A percentile compares a stretch with the other conserved stretches of the same genome.
Evolutionary conservation across 2,888 invertebrate genomes (phyloP).

Genomic region (Euzetes globulus): DNA sequence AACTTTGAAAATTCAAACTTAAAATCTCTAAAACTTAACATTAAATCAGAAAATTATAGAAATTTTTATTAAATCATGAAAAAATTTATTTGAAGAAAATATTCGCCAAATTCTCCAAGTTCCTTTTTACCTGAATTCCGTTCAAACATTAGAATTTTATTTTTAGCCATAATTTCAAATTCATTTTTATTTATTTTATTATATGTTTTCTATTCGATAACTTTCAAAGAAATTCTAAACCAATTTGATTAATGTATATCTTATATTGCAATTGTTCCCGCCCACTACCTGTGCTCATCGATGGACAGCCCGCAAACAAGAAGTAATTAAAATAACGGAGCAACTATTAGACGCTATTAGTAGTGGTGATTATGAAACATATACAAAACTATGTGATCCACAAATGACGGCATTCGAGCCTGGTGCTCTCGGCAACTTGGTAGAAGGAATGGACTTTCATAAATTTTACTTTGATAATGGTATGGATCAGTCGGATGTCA

Average conservation of each 20-base stretch:
- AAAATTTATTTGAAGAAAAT: no score
- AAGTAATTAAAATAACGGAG: slow-evolving; percentile 98
- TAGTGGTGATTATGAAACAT: slow-evolving; percentile 94
- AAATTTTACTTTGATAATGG: slow-evolving; percentile 99
- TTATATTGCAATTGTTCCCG: neutral
- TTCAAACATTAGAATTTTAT: no score
- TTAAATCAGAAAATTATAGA: no score
- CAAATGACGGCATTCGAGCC: slow-evolving; percentile 98
- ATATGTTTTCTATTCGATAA: neutral
- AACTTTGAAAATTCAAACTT: neutral
- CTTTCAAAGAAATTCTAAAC: neutral
- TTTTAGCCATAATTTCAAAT: no score
- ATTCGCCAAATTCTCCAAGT: no score
- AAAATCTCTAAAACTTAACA: no score
- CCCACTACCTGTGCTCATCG: neutral
- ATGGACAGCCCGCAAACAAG: slow-evolving; percentile 76
- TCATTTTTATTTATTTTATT: no score
- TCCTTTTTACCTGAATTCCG: no score
- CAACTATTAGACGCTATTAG: slow-evolving; percentile 96
- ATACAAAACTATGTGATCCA: slow-evolving; percentile 98
- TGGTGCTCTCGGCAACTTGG: slow-evolving; percentile 94
- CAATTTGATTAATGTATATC: neutral
- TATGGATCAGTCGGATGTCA: slow-evolving; percentile 52
- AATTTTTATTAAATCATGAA: no score
- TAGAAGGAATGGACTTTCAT: slow-evolving; percentile 99